Percentiles rank a stretch among this genome's conserved stretches.
phyloP scores from a whole-genome alignment of 2,888 invertebrate genomes.

The Shargacucullia verbasci region DNA sequence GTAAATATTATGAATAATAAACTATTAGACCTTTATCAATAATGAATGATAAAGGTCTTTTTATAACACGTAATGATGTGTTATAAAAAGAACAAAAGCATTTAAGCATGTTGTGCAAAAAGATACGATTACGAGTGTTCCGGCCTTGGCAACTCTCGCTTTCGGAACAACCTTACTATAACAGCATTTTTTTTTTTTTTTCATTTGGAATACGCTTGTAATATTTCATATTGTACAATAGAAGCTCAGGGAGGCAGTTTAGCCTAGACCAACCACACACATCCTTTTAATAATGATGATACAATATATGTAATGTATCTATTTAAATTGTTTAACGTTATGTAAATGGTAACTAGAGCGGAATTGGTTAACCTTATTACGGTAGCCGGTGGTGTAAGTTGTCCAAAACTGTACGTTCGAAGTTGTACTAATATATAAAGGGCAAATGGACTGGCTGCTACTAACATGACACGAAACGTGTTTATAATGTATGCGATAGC shows the following conservation, averaged over 20 bases:
- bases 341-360: conserved; percentile 54
- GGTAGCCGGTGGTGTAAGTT: conserved; percentile 24
- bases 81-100: conserved; percentile 31
- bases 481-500: conserved; percentile 46
- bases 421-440: conserved; percentile 24
- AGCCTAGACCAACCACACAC: too few relatives aligned
- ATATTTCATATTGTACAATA: neutral
- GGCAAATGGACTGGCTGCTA: conserved; percentile 6
- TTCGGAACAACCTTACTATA: conserved; percentile 60
- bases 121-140: conserved; percentile 38
- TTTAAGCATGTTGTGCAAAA: conserved; percentile 45
- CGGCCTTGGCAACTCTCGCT: conserved; percentile 66
- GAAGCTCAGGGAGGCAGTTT: too few relatives aligned
- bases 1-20: conserved; percentile 12
- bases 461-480: conserved; percentile 29
- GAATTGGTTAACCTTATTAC: conserved; percentile 44
- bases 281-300: too few relatives aligned
- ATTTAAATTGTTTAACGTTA: conserved; percentile 23
- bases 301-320: too few relatives aligned
- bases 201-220: neutral
- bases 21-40: conserved; percentile 4
- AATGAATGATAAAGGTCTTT: too few relatives aligned
- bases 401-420: conserved; percentile 14
- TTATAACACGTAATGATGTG: too few relatives aligned
- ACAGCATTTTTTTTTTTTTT: conserved; percentile 27